Percentiles rank a stretch among this genome's conserved stretches.
Evolutionary conservation across 2,888 invertebrate species (phyloP).

Genomic region (Epinotia bilunana): DNA sequence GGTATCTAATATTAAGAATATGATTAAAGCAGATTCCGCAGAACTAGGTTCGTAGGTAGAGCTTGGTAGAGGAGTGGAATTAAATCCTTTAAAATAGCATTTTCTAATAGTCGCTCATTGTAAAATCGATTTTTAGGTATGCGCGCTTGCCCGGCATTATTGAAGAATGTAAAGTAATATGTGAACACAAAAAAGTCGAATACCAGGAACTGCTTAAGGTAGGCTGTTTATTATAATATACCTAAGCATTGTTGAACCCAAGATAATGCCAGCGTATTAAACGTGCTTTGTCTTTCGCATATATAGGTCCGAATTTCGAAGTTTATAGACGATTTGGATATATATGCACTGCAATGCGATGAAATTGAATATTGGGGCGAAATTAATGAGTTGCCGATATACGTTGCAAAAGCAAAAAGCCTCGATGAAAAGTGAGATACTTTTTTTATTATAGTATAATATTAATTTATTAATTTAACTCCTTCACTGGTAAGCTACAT

Average conservation of each 20-base stretch:
- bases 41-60: no score
- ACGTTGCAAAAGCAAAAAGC: constrained; percentile 90
- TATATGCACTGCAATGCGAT: constrained; percentile 91
- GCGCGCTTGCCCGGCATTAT: constrained; percentile 91
- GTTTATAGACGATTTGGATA: constrained; percentile 92
- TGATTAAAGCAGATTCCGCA: background rate
- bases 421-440: constrained; percentile 86
- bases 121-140: constrained; percentile 78
- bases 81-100: background rate
- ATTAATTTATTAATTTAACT: background rate
- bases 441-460: background rate
- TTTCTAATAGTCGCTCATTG: background rate
- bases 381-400: constrained; percentile 91
- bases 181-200: constrained; percentile 92
- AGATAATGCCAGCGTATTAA: background rate
- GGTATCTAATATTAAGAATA: background rate
- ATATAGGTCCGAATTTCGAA: constrained; percentile 87
- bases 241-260: no score
- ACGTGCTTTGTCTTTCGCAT: background rate
- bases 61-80: no score
- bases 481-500: no score
- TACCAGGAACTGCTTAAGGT: constrained; percentile 92
- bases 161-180: constrained; percentile 91
- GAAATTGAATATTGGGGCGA: constrained; percentile 96
- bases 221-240: constrained; percentile 33